Percentiles rank a stretch among this genome's conserved stretches.
These are phyloP conservation scores for Rambutsinella grinnellia DNA, from an alignment of 2,888 invertebrate species.

Conservation along the genomic window DNA sequence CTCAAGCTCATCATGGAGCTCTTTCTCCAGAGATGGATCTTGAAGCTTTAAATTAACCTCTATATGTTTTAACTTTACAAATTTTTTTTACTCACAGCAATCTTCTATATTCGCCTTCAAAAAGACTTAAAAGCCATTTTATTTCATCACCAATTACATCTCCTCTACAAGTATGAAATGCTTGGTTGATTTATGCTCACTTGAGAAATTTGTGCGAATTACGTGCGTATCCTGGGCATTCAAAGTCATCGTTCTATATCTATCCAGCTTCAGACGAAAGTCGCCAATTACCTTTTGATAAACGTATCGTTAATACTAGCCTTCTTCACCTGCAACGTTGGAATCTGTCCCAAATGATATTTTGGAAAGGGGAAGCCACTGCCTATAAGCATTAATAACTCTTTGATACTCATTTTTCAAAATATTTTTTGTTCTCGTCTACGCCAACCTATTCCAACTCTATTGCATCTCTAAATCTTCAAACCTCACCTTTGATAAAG, in stretches of 20 bases:
- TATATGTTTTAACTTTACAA: conserved; percentile 36
- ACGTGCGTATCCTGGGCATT: background rate
- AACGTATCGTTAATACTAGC: background rate
- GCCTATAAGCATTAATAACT: conserved; percentile 17
- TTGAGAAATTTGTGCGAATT: background rate
- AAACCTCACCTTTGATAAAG: background rate
- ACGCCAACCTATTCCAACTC: too few species aligned
- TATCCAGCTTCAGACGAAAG: background rate
- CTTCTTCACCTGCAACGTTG: background rate
- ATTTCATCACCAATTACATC: conserved; percentile 2
- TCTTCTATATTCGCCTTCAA: conserved; percentile 8
- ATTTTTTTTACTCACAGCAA: background rate
- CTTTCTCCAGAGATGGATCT: background rate
- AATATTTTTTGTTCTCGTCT: background rate
- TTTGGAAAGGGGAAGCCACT: conserved; percentile 41
- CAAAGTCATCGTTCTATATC: background rate
- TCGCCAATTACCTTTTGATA: background rate
- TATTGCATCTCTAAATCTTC: too few species aligned
- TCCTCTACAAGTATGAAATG: conserved; percentile 43
- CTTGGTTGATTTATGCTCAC: background rate
- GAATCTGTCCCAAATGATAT: background rate
- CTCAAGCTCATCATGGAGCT: conserved; percentile 2
- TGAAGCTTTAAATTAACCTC: conserved; percentile 1
- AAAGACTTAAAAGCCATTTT: background rate
- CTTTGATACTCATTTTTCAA: conserved; percentile 12